Base-by-base conservation (phyloP, 2,888 invertebrate genomes). In the Lasioglossum lativentre region DNA sequence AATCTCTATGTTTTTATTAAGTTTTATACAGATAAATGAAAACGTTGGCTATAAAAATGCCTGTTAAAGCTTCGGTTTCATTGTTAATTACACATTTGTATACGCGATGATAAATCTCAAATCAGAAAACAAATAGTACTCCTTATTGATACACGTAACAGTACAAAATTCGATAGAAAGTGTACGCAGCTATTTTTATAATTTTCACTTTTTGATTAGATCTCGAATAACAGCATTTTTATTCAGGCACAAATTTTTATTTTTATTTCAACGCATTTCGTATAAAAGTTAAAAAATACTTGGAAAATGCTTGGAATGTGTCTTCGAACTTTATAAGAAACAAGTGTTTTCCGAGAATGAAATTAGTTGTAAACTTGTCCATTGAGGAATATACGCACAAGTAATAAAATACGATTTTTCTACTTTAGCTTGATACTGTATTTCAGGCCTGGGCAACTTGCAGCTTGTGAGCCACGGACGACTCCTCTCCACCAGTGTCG, bases 221-320 rank as follows among this genome's bases (percentile, higher is more conserved):
- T 79, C 8, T 70, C 40, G 40, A 80, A 10, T 27, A 40, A 47
- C 34, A 16, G n/a, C 19, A 34, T 63, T 30, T 40, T 16, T 34
- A 40, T 74, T 19, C 74, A 78, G 82, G 73, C 82, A 78, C 68
- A 47, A 70, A 63, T 75, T 52, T 81, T 70, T 56, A 34, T 71
- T 52, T 81, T 59, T 56, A 30, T 45, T 59, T 66, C n/a, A 34
- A 73, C 30, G 1, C 10, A 30, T 14, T n/a, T 23, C 8, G 12
- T 23, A 68, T 23, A 30, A 34, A 52, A 3, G 19, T 16, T 42
- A 10, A 56, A 52, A 71, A 45, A 19, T 30, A 14, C 10, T n/a
- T 42, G n/a, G 14, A 5, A 40, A 40, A n/a, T n/a, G 38, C 4
- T 68, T 40, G 23, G 4, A n/a, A n/a, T 10, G 14, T 12, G 23